These are phyloP conservation scores for Alectoris magna DNA, from an alignment of 2,797 vertebrate species.

Conservation along the genomic window DNA sequence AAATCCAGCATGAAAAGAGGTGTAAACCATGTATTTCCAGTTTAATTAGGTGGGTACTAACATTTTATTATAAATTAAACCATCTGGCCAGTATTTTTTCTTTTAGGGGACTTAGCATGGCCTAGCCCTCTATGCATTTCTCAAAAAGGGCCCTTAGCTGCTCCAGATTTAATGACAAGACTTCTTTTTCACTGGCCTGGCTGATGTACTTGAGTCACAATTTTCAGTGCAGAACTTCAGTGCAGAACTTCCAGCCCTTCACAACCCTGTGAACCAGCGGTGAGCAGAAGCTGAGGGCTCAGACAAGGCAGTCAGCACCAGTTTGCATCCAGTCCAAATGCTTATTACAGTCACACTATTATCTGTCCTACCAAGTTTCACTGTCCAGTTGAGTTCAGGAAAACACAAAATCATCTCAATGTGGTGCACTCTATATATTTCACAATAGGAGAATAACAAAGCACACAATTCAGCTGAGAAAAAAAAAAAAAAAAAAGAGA, in stretches of 20 bases:
- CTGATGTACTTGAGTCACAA: background rate
- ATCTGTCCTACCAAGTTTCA: background rate
- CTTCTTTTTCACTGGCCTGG: background rate
- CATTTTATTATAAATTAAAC: background rate
- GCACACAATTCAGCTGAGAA: background rate
- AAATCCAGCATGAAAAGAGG: background rate
- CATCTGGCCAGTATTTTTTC: background rate
- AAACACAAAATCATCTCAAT: background rate
- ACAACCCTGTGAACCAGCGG: background rate
- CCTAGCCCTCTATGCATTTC: background rate
- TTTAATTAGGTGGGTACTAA: background rate
- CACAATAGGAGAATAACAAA: background rate
- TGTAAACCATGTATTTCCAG: background rate
- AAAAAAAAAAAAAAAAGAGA: background rate
- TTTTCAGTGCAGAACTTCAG: background rate
- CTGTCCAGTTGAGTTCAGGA: background rate
- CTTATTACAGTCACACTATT: background rate
- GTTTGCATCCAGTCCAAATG: background rate
- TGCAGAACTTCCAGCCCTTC: background rate
- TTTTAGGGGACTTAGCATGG: background rate
- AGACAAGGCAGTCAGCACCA: background rate
- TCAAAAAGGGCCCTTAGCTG: background rate
- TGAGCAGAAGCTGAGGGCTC: background rate
- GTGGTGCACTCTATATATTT: background rate
- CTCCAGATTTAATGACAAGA: background rate